Evolutionary conservation across 2,888 invertebrate genomes (phyloP), one percentile per base, ranked within the genome.

Genomic region (Lepidocyrtoides sp.): DNA sequence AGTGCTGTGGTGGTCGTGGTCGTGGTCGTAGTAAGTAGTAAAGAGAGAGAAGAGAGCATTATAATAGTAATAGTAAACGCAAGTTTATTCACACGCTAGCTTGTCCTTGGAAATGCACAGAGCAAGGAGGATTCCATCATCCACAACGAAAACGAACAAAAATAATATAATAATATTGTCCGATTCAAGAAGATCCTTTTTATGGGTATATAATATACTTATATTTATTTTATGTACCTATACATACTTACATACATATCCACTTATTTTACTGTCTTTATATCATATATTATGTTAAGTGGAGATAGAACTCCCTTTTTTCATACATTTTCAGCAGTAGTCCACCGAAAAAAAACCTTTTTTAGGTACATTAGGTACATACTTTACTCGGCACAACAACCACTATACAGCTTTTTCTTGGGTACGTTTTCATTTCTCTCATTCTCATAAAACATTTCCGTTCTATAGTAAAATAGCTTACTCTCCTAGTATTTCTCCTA

Each of bases 71-170:
- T 72, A 75, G 86, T 75, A 84, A 91, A 91, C 91, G 91, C 88
- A 63, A 91, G 91, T 91, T 91, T 91, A 91, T 91, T 91, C 91
- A 91, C 91, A 91, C 88, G 91, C 84, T 91, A 88, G 91, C 84
- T 91, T 91, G 91, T 91, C 91, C 91, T 91, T 91, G 91, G 91
- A 91, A 91, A 69, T 91, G 79, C 88, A 91, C 83, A 79, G 54
- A 79, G 54, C 51, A 60, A 77, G 36, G 82, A 89, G 89, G 89
- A 89, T 89, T 89, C 89, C 89, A 84, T 91, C 91, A 91, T 91
- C 86, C 91, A 82, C 23, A 91, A 91, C 91, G 81, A 91, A 86
- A 91, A 86, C 79, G 79, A 54, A 79, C 75, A 54, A 79, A 79
- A 54, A 26, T 17, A 5, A 48, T 75, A 75, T 75, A 57, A 57